These are phyloP conservation scores for Nephotettix cincticeps DNA, from an alignment of 1,140 invertebrate genomes.

Conservation along the genomic window DNA sequence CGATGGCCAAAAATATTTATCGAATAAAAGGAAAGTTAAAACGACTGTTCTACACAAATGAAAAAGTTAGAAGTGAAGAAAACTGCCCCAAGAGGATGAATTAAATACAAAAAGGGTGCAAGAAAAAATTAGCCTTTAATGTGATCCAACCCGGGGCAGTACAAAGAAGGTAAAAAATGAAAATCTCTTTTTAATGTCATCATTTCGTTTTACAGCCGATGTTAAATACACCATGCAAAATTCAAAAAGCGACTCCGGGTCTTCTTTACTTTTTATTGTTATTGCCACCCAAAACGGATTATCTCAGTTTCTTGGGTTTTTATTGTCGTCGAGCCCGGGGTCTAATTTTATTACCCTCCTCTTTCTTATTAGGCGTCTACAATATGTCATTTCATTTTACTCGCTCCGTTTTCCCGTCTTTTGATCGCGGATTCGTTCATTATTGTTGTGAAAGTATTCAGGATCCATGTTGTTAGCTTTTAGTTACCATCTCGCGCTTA, in stretches of 20 bases:
- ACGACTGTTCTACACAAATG: no score
- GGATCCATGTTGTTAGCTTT: no score
- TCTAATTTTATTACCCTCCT: conserved; percentile 30
- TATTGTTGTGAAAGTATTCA: no score
- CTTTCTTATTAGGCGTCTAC: conserved; percentile 15
- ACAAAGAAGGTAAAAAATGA: conserved; percentile 21
- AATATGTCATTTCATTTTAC: conserved; percentile 27
- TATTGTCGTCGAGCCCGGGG: conserved; percentile 24
- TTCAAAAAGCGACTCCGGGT: conserved; percentile 29
- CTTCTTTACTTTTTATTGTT: conserved; percentile 30
- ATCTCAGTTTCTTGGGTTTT: conserved; percentile 28
- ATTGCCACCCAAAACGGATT: conserved; percentile 27
- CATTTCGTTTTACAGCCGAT: conserved; percentile 35
- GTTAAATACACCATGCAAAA: conserved; percentile 36
- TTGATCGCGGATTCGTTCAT: no score
- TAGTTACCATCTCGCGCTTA: no score
- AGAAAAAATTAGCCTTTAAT: conserved; percentile 26
- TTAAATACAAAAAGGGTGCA: conserved; percentile 16
- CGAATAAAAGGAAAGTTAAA: no score
- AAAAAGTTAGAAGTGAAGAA: no score
- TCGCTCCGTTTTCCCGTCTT: no score
- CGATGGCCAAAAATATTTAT: no score
- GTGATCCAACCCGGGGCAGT: conserved; percentile 4
- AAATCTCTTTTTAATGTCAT: conserved; percentile 40
- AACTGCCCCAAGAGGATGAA: neutral